phyloP scores from a whole-genome alignment of 2,113 vertebrate genomes.

The Erinaceus europaeus region DNA sequence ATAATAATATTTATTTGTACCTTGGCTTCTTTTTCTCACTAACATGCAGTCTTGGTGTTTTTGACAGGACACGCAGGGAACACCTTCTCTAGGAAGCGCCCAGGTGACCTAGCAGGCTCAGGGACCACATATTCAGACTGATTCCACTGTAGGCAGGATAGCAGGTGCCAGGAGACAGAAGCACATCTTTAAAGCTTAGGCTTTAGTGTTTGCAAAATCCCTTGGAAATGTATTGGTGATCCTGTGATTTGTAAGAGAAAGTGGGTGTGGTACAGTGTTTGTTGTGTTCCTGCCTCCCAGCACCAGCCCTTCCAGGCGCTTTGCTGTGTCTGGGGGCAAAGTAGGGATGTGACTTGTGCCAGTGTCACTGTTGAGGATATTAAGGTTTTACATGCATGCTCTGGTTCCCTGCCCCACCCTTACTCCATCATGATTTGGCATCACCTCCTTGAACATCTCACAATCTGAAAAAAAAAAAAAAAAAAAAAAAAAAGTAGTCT shows the following conservation, averaged over 20 bases:
- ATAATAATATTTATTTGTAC: conserved; percentile 27
- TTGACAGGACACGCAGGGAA: background rate
- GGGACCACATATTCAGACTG: background rate
- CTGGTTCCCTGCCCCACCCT: background rate
- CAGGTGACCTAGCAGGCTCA: background rate
- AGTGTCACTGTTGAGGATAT: background rate
- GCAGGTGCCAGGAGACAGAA: background rate
- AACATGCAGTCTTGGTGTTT: background rate
- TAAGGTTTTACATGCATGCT: background rate
- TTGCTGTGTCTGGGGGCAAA: background rate
- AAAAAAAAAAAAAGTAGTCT: no score
- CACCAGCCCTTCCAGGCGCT: background rate
- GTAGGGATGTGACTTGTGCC: background rate
- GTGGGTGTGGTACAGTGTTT: background rate
- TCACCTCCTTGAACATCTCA: background rate
- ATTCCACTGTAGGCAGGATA: background rate
- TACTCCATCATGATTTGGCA: background rate
- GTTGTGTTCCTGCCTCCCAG: background rate
- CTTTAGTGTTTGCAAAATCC: background rate
- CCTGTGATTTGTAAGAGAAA: background rate
- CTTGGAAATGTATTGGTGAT: conserved; percentile 28
- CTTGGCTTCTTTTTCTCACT: conserved; percentile 9
- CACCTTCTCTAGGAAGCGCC: background rate
- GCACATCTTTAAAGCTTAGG: conserved; percentile 16
- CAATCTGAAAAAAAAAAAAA: background rate